Evolutionary conservation across 2,113 vertebrate genomes (phyloP).

Genomic region (Lophius piscatorius): DNA sequence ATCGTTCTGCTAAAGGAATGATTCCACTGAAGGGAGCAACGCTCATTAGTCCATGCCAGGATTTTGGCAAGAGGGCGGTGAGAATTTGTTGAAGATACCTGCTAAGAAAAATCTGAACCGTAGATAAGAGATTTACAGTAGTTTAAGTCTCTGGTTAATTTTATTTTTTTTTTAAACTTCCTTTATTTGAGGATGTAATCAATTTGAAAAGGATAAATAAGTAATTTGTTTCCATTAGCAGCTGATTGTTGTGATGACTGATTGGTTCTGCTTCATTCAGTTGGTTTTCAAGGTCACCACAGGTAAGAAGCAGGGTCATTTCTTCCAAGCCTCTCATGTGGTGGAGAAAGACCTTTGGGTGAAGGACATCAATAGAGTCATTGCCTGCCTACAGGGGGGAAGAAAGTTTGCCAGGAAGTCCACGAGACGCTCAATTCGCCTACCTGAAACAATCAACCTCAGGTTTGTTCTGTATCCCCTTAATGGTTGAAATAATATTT

Average conservation of each 20-base stretch:
- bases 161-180: no score
- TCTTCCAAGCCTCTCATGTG: constrained; percentile 91
- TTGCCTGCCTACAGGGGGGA: constrained; percentile 85
- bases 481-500: neutral
- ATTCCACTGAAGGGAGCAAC: constrained; percentile 89
- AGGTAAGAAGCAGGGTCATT: constrained; percentile 91
- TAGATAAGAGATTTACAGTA: neutral
- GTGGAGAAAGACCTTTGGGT: constrained; percentile 96
- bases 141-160: no score
- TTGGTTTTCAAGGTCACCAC: constrained; percentile 92
- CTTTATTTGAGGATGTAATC: neutral
- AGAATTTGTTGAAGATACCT: constrained; percentile 33
- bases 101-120: neutral
- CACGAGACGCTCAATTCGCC: constrained; percentile 89
- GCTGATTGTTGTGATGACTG: no score
- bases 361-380: constrained; percentile 89
- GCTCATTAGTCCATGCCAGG: constrained; percentile 88
- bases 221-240: no score
- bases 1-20: constrained; percentile 93
- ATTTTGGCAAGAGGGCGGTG: constrained; percentile 91
- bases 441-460: constrained; percentile 89
- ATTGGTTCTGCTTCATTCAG: constrained; percentile 68
- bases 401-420: constrained; percentile 93
- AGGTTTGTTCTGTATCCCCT: constrained; percentile 70
- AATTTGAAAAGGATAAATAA: no score